Percentiles rank a stretch among this genome's conserved stretches.
These are phyloP conservation scores for Propsilocerus akamusi DNA, from an alignment of 1,140 invertebrate species.

Conservation along the genomic window DNA sequence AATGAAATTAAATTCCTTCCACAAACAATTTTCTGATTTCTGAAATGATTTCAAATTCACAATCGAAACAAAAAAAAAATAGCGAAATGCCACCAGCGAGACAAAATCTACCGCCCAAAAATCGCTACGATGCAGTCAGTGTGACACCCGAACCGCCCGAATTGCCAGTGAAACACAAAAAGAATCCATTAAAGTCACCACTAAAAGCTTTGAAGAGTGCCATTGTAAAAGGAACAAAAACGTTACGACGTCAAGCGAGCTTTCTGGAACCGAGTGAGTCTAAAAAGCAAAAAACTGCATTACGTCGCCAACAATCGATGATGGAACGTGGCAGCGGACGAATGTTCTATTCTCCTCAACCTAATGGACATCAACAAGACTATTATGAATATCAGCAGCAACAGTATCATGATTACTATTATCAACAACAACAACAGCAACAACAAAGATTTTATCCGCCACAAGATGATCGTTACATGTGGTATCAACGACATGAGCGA, in stretches of 20 bases:
- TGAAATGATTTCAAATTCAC: background rate
- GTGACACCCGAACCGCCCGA: slow-evolving; percentile 12
- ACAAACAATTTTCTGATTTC: background rate
- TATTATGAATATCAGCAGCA: slow-evolving; percentile 2
- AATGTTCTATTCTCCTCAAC: slow-evolving; percentile 18
- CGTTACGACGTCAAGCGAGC: slow-evolving; percentile 20
- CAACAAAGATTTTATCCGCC: background rate
- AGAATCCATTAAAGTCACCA: slow-evolving; percentile 22
- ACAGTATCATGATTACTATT: background rate
- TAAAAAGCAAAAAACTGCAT: slow-evolving; percentile 14
- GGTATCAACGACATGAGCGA: slow-evolving; percentile 6
- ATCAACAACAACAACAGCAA: background rate
- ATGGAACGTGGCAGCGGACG: slow-evolving; percentile 18
- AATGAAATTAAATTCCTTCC: background rate
- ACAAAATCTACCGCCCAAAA: slow-evolving; percentile 9
- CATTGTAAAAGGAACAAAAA: slow-evolving; percentile 18
- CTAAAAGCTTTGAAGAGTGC: slow-evolving; percentile 20
- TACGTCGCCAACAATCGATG: slow-evolving; percentile 22
- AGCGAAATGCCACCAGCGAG: background rate
- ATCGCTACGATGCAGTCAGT: background rate
- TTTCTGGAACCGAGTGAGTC: slow-evolving; percentile 19
- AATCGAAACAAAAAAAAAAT: background rate
- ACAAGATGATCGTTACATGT: slow-evolving; percentile 10
- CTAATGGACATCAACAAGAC: slow-evolving; percentile 12
- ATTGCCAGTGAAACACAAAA: slow-evolving; percentile 17